phyloP scores from a whole-genome alignment of 53 echinoderm and acorn worm genomes.

The Echinometra lucunter region DNA sequence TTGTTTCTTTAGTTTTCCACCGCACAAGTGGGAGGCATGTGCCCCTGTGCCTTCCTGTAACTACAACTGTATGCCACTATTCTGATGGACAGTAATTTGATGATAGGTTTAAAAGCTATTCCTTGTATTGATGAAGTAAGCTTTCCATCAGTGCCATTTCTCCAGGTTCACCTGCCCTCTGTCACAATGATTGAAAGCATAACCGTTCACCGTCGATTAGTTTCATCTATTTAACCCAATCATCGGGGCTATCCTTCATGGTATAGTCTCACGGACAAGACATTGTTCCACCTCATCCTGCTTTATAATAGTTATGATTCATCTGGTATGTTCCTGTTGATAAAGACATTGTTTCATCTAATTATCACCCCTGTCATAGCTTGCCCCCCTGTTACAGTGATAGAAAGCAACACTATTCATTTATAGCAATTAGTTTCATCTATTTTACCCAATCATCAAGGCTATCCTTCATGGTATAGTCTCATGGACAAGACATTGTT shows the following conservation, averaged over 20 bases:
- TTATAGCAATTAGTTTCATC: constrained; percentile 41
- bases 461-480: background rate
- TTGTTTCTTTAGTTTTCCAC: no score
- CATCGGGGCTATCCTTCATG: background rate
- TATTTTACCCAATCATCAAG: background rate
- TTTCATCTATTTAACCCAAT: constrained; percentile 23
- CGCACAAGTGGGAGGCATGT: no score
- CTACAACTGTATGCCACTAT: no score
- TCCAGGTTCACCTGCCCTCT: constrained; percentile 19
- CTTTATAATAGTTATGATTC: background rate
- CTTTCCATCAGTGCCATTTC: background rate
- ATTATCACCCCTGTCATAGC: no score
- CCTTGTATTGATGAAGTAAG: no score
- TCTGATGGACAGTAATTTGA: background rate
- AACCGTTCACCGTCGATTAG: constrained; percentile 40
- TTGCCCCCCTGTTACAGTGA: constrained; percentile 25
- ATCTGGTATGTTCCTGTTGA: background rate
- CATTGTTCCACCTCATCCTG: background rate
- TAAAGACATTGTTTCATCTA: no score
- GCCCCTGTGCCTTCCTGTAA: no score
- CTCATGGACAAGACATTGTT: constrained; percentile 20
- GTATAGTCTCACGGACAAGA: background rate
- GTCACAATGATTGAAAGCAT: constrained; percentile 50
- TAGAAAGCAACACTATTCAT: constrained; percentile 32
- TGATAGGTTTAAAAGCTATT: background rate